A percentile compares a stretch with the other conserved stretches of the same genome.
phyloP scores from a whole-genome alignment of 2,888 invertebrate species.

The Leptinotarsa peninsularis region DNA sequence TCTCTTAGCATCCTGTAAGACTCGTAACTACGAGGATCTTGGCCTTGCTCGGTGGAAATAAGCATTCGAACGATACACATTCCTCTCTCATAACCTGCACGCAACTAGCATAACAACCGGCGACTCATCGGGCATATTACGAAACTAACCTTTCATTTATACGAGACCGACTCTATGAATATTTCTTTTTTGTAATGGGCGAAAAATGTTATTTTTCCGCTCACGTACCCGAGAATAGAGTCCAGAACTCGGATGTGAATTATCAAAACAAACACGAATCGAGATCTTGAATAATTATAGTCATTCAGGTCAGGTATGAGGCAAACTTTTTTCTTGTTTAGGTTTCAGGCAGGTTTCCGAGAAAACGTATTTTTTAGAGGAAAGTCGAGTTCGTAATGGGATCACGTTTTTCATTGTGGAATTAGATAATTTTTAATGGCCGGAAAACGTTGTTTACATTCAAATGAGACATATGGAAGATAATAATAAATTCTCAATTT shows the following conservation, averaged over 20 bases:
- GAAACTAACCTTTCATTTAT: slow-evolving; percentile 17
- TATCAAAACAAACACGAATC: slow-evolving; percentile 17
- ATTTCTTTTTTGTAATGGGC: slow-evolving; percentile 2
- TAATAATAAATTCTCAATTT: too few relatives aligned
- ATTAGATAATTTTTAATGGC: neutral
- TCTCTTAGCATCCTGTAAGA: slow-evolving; percentile 8
- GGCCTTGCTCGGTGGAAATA: slow-evolving; percentile 1
- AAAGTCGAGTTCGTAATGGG: neutral
- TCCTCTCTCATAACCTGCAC: slow-evolving; percentile 12
- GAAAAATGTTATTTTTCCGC: neutral
- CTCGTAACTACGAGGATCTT: slow-evolving; percentile 14
- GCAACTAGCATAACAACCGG: slow-evolving; percentile 11
- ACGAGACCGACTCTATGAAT: slow-evolving; percentile 16
- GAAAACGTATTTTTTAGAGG: neutral
- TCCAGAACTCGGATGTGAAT: slow-evolving; percentile 13
- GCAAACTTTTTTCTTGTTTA: neutral
- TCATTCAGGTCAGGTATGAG: slow-evolving; percentile 9
- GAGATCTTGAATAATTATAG: slow-evolving; percentile 14
- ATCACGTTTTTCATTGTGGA: neutral
- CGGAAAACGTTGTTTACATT: neutral
- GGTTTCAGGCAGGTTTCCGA: neutral
- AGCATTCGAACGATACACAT: slow-evolving; percentile 15
- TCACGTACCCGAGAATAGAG: neutral
- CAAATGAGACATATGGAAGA: neutral
- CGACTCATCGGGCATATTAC: slow-evolving; percentile 15